A percentile compares a stretch with the other conserved stretches of the same genome.
Conservation (phyloP, 2,888 invertebrate genomes). For the Mesochorus sp. region DNA sequence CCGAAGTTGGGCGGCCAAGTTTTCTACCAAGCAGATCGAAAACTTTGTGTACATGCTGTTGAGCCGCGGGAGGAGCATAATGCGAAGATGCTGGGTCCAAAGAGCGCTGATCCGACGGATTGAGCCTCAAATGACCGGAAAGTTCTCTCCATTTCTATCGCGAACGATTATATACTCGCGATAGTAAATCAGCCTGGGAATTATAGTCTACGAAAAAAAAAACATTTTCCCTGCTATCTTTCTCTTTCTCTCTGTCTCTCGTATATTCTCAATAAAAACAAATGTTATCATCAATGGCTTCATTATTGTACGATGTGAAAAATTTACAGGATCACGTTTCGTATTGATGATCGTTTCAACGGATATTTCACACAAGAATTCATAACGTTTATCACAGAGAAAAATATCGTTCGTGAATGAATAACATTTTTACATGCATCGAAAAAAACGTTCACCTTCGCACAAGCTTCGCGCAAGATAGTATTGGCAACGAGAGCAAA, state of each 20-base stretch:
- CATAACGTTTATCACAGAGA: too few relatives aligned
- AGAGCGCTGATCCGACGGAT: slow-evolving; percentile 16
- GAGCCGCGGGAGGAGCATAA: slow-evolving; percentile 24
- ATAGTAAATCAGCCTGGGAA: too few relatives aligned
- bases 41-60: slow-evolving; percentile 52
- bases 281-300: not conserved
- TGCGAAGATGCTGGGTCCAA: not conserved
- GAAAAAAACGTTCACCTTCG: slow-evolving; percentile 19
- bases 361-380: too few relatives aligned
- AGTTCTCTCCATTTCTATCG: slow-evolving; percentile 33
- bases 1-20: slow-evolving; percentile 50
- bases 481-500: slow-evolving; percentile 41
- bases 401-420: too few relatives aligned
- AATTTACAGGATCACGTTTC: too few relatives aligned
- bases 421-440: slow-evolving; percentile 43
- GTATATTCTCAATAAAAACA: not conserved
- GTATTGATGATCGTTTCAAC: too few relatives aligned
- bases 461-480: not conserved
- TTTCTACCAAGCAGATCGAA: slow-evolving; percentile 45
- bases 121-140: slow-evolving; percentile 60
- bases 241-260: too few relatives aligned
- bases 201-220: too few relatives aligned
- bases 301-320: too few relatives aligned
- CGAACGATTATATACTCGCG: too few relatives aligned
- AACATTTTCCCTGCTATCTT: too few relatives aligned